Evolutionary conservation across 2,888 invertebrate species (phyloP), one percentile per base, ranked within the genome.

Genomic region (Hirtodrosophila cameraria): DNA sequence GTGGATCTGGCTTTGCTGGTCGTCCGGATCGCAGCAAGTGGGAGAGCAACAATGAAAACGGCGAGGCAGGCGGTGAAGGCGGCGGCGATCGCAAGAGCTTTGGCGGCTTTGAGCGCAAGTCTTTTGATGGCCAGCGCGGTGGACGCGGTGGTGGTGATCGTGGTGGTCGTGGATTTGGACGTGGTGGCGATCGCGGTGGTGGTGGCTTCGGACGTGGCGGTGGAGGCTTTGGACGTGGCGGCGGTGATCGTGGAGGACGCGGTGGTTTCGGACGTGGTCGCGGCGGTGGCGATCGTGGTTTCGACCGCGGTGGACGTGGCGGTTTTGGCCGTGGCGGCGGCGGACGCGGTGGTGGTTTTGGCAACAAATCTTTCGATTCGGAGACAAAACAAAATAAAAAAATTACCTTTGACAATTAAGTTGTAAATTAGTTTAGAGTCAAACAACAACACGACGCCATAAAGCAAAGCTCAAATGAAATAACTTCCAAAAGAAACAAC

Each of bases 341-440:
- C 88, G 87, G 89, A 82, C 90, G 90, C 61, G 86, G 74, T 20
- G 82, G 71, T 0, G 74, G 83, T 0, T 90, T 89, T 33, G 79
- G 84, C 80, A 93, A 93, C 86, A 93, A 93, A 86, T 93, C 94
- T 87, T 94, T 94, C 78, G 93, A 91, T 15, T 90, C 78, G 2
- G 75, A 71, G 54, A 16, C 91, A 86, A 89, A 41, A 72, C 79
- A 82, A 30, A 90, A 89, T 58, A 90, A 91, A 63, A 90, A 91
- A 66, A 90, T 91, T 23, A 88, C 88, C 20, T 90, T 91, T 61
- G 89, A 90, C 63, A 88, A 91, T 71, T 90, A 88, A 81, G 48
- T 42, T n/a, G 2, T n/a, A 45, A 20, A 11, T 31, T 42, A 71
- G 58, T 11, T 53, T 59, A 64, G 48, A 57, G 20, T 25, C 48